phyloP scores from a whole-genome alignment of 2,113 vertebrate species.

The Brachypteracias leptosomus region DNA sequence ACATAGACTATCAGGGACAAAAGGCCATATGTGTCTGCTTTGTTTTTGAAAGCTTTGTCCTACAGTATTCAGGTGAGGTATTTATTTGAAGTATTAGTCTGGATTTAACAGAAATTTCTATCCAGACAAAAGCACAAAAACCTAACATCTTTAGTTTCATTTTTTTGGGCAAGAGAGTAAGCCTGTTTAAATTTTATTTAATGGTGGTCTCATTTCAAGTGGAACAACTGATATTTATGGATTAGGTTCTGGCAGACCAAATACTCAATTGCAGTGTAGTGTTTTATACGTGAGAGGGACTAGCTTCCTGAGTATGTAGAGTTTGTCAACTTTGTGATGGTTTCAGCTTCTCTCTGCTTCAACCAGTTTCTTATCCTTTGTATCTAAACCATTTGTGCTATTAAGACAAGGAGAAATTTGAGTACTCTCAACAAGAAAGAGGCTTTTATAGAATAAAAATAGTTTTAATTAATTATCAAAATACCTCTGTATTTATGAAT shows the following conservation, averaged over 20 bases:
- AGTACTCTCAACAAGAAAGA: not conserved
- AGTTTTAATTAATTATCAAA: constrained; percentile 10
- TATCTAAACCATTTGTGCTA: not conserved
- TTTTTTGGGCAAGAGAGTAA: not conserved
- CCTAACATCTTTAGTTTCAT: not conserved
- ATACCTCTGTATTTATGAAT: not conserved
- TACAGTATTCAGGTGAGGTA: not conserved
- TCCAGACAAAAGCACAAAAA: not conserved
- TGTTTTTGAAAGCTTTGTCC: not conserved
- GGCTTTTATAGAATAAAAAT: not conserved
- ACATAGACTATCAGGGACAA: not conserved
- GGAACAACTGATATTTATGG: not conserved
- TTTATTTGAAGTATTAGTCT: not conserved
- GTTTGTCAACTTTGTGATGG: not conserved
- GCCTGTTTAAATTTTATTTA: not conserved
- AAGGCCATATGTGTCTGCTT: not conserved
- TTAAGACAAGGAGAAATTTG: not conserved
- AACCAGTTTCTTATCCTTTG: not conserved
- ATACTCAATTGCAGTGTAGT: not conserved
- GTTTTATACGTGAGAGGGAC: not conserved
- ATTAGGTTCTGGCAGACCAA: not conserved
- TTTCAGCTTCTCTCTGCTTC: not conserved
- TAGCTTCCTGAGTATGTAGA: not conserved
- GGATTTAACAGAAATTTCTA: not conserved
- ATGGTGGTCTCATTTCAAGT: not conserved